Evolutionary conservation across 1,140 invertebrate genomes (phyloP), one percentile per base, ranked within the genome.

Genomic region (Mylabris phalerata): DNA sequence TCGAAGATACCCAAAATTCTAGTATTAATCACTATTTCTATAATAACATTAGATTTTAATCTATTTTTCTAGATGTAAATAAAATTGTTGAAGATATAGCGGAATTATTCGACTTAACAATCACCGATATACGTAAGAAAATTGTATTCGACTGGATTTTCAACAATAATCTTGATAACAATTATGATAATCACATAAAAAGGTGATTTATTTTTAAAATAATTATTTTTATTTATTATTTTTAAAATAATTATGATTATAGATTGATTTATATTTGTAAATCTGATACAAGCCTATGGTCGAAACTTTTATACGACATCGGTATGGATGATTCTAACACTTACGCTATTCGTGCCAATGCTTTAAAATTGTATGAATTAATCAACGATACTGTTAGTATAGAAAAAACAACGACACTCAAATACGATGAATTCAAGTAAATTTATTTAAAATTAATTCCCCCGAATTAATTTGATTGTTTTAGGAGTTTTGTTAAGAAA

Each of bases 341-440:
- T 32, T 32, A 5, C 7, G 7, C 32, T 5, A 7, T 5, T 5
- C 32, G 32, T 32, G 67, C 63, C 2, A 65, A 60, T 6, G 67
- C 67, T 44, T 57, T 71, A 27, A 67, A 64, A 46, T 69, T 68
- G 50, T 67, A 70, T 44, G 63, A 61, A 27, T 65, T 52, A 26
- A 66, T 71, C 41, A 61, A 59, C 3, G 63, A 65, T 48, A 45
- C 47, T 9, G 48, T 61, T 19, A 63, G 63, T 13, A 54, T 70
- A 24, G 54, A 57, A n/a, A 26, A 50, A 11, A 45, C 60, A 46
- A 67, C 54, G 9, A 52, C 59, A 4, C 40, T 56, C n/a, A 54
- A 47, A 26, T 62, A 66, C 42, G 43, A 62, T 4, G 50, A 64
- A 13, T 65, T 68, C 24, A 41, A 59, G 70, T 72, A 60, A 67